Percentiles rank a stretch among this genome's conserved stretches.
Conservation (phyloP, 2,113 vertebrate species). For the Neodontobutis hainanensis region DNA sequence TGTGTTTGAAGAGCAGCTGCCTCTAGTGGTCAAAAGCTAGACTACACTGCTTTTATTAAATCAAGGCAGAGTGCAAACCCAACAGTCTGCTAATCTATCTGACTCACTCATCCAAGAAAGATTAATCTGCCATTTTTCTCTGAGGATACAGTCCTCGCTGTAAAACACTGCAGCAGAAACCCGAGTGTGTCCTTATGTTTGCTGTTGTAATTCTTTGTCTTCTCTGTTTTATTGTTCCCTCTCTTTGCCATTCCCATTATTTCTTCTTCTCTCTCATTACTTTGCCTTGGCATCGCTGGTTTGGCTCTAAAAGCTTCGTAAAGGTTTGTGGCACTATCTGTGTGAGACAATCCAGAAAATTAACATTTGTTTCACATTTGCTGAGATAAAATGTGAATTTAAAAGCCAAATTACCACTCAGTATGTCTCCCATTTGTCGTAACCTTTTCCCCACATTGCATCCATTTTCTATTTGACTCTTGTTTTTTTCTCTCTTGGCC, state of each 20-base stretch:
- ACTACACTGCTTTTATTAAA: background rate
- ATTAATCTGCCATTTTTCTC: constrained; percentile 28
- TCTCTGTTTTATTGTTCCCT: constrained; percentile 14
- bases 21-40: constrained; percentile 26
- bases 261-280: constrained; percentile 19
- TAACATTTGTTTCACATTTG: constrained; percentile 26
- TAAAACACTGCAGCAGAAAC: constrained; percentile 14
- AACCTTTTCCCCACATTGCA: background rate
- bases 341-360: constrained; percentile 18
- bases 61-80: constrained; percentile 1
- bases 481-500: constrained; percentile 23
- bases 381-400: constrained; percentile 31
- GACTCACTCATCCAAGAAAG: constrained; percentile 32
- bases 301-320: constrained; percentile 10
- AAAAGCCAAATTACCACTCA: constrained; percentile 29
- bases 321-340: constrained; percentile 21
- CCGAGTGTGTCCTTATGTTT: constrained; percentile 25
- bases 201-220: constrained; percentile 14
- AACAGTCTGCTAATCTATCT: constrained; percentile 28
- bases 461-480: background rate
- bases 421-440: constrained; percentile 15
- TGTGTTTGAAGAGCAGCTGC: constrained; percentile 7
- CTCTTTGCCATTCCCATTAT: constrained; percentile 11
- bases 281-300: background rate
- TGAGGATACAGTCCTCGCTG: constrained; percentile 13